phyloP scores from a whole-genome alignment of 2,797 vertebrate genomes.

The Limosa lapponica region DNA sequence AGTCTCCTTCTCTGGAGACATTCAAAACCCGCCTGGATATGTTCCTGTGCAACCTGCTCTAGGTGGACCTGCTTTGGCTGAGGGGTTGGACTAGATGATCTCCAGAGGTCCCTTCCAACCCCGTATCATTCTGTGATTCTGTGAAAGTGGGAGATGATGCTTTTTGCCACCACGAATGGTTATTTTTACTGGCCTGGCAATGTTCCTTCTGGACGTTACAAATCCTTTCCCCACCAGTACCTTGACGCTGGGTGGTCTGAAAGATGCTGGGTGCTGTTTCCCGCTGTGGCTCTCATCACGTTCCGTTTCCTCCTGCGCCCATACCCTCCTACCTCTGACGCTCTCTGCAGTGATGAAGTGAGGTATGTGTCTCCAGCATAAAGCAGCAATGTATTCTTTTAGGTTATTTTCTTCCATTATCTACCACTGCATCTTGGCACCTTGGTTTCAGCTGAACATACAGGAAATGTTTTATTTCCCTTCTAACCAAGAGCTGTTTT shows the following conservation, averaged over 20 bases:
- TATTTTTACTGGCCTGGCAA: background rate
- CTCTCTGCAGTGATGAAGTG: background rate
- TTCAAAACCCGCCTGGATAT: no score
- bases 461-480: slow-evolving; percentile 11
- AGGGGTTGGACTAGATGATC: no score
- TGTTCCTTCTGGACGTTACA: accelerated
- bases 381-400: background rate
- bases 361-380: background rate
- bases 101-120: no score
- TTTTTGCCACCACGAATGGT: background rate
- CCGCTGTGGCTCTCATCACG: background rate
- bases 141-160: background rate
- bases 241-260: background rate
- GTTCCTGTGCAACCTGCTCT: no score
- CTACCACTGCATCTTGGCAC: background rate
- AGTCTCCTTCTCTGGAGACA: no score
- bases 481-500: background rate
- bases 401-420: background rate
- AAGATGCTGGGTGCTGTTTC: background rate
- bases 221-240: background rate
- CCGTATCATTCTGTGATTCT: no score
- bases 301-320: background rate
- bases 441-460: background rate
- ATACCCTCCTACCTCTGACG: background rate
- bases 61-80: no score